Evolutionary conservation across 1,140 invertebrate species (phyloP), one percentile per base, ranked within the genome.

Genomic region (Nephotettix cincticeps): DNA sequence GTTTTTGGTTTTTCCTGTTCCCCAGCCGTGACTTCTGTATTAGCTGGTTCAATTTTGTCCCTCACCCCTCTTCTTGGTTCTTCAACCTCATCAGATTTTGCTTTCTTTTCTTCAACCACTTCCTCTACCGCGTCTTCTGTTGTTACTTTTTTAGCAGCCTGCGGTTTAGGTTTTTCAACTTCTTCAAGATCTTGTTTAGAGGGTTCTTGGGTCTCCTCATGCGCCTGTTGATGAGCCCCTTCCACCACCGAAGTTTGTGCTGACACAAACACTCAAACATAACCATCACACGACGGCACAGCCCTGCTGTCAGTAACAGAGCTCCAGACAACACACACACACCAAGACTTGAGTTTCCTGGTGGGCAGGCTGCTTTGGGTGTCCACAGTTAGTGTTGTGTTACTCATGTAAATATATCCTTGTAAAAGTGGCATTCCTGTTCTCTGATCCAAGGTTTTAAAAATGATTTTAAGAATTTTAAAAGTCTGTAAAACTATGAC

Each of bases 21-120:
- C 65, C 45, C 36, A 17, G 32, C 17, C 2, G 36, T 40, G 36
- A 40, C 21, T 21, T 54, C 51, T 56, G 17, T 58, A 1, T 17
- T n/a, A 19, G 63, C 28, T 27, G 63, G 29, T 9, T 43, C 36
- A 17, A 43, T 67, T 25, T 61, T n/a, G 23, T 61, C 56, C 25
- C 25, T 25, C 13, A 9, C n/a, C 25, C 56, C 56, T 61, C 56
- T 61, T 25, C 23, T 61, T 2, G 56, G 56, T 27, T 25, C 56
- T 27, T 43, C 66, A 54, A 56, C 54, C 75, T 80, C 76, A 71
- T 80, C 79, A 27, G 77, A 79, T 25, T 75, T 73, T 74, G 81
- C 74, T 68, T 74, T 74, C 72, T 80, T 70, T 40, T 76, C 73
- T 25, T 76, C 70, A 23, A 81, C 75, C 70, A 79, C 75, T 73